Percentiles rank a stretch among this genome's conserved stretches.
Conservation (phyloP, 2,888 invertebrate species). For the Eilema caniola region DNA sequence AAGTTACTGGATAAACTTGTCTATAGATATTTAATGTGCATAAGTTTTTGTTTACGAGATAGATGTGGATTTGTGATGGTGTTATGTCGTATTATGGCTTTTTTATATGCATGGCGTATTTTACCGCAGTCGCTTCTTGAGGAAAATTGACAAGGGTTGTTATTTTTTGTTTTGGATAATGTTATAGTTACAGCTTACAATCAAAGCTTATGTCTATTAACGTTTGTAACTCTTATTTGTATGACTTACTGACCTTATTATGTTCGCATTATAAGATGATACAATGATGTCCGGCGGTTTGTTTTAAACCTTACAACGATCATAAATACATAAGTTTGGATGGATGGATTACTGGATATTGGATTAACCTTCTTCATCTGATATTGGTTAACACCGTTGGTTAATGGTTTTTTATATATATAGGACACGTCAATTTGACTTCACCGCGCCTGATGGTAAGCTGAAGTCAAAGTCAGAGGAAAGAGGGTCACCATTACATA, state of each 20-base stretch:
- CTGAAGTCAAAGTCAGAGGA: too few relatives aligned
- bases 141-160: slow-evolving; percentile 15
- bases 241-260: neutral
- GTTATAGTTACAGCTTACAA: neutral
- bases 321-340: neutral
- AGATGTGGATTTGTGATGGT: slow-evolving; percentile 34
- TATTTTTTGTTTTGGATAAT: slow-evolving; percentile 5
- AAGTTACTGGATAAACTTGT: slow-evolving; percentile 47
- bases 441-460: too few relatives aligned
- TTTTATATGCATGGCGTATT: slow-evolving; percentile 36
- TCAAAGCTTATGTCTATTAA: neutral
- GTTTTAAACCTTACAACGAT: neutral
- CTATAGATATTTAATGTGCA: slow-evolving; percentile 46
- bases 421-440: too few relatives aligned
- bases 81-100: slow-evolving; percentile 30
- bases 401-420: too few relatives aligned
- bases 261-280: neutral
- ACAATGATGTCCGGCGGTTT: neutral
- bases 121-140: slow-evolving; percentile 4
- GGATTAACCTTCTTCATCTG: neutral
- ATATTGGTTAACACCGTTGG: neutral
- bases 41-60: slow-evolving; percentile 51
- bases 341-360: neutral
- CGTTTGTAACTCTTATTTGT: neutral
- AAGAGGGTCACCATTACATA: too few relatives aligned